These are phyloP conservation scores for Homarus americanus DNA, from an alignment of 1,140 invertebrate species.

Conservation along the genomic window DNA sequence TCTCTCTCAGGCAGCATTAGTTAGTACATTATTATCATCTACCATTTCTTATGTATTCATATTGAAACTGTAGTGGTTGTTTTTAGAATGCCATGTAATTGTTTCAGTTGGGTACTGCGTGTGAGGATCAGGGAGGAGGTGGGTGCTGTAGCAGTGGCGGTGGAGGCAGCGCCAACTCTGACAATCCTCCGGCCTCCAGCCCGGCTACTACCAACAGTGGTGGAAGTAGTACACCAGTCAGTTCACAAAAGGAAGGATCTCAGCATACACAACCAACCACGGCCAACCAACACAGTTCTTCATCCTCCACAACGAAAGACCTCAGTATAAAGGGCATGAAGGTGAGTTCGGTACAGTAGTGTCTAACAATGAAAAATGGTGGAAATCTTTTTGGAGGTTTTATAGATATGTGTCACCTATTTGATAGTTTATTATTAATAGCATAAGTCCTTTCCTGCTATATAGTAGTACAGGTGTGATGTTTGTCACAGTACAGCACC, in stretches of 20 bases:
- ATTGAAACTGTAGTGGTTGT: too few relatives aligned
- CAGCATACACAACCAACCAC: constrained; percentile 7
- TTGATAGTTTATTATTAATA: too few relatives aligned
- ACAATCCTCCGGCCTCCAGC: constrained; percentile 35
- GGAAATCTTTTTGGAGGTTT: too few relatives aligned
- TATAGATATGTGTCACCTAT: too few relatives aligned
- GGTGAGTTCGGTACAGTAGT: constrained; percentile 4
- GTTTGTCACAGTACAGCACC: too few relatives aligned
- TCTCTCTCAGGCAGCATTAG: too few relatives aligned
- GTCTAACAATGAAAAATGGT: too few relatives aligned
- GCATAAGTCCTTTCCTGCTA: too few relatives aligned
- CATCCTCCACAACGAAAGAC: constrained; percentile 30
- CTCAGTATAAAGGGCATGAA: constrained; percentile 61
- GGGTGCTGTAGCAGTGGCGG: constrained; percentile 49
- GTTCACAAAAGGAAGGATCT: background rate
- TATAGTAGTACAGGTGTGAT: too few relatives aligned
- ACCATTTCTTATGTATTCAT: too few relatives aligned
- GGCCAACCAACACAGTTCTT: constrained; percentile 31
- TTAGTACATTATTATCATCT: too few relatives aligned
- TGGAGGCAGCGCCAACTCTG: constrained; percentile 41
- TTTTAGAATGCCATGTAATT: background rate
- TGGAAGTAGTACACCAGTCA: constrained; percentile 6
- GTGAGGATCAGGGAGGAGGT: constrained; percentile 56
- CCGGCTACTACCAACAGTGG: constrained; percentile 39
- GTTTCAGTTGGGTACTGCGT: constrained; percentile 35